Conservation (phyloP, 2,113 vertebrate species). For the Hiodon tergisus region DNA sequence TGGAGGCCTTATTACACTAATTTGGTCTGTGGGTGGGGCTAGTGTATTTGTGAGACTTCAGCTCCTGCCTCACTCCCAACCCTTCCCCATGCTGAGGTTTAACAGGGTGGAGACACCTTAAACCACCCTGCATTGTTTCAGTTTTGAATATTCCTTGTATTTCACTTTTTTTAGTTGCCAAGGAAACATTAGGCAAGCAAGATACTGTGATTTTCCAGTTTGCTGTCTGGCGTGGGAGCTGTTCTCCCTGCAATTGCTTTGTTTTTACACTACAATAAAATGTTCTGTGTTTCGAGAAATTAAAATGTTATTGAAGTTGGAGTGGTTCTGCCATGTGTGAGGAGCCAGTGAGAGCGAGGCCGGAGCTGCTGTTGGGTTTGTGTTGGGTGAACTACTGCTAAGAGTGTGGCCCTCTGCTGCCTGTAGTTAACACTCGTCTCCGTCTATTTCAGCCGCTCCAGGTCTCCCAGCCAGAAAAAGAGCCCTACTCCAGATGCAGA, state of each 20-base stretch:
- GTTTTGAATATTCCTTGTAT: too few species aligned
- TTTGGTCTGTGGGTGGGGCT: neutral
- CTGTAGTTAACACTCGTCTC: conserved; percentile 34
- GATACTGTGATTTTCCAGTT: too few species aligned
- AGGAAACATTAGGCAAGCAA: too few species aligned
- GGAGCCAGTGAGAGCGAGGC: neutral
- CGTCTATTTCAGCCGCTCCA: conserved; percentile 24
- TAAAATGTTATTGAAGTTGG: neutral
- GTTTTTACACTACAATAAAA: too few species aligned
- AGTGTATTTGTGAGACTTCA: neutral
- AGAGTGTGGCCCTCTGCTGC: conserved; percentile 26
- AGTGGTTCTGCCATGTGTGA: neutral
- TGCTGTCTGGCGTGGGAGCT: neutral
- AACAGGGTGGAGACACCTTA: neutral
- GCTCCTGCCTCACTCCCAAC: neutral
- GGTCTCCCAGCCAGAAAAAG: conserved; percentile 11
- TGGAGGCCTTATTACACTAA: conserved; percentile 9
- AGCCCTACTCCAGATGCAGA: conserved; percentile 29
- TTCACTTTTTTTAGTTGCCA: too few species aligned
- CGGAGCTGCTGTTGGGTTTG: conserved; percentile 13
- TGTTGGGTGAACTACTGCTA: conserved; percentile 18
- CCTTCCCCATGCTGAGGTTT: neutral
- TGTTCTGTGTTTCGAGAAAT: neutral
- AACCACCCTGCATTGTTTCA: too few species aligned
- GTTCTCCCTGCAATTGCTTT: too few species aligned